Base-by-base conservation (phyloP, 2,797 vertebrate species). In the Valencia hispanica region DNA sequence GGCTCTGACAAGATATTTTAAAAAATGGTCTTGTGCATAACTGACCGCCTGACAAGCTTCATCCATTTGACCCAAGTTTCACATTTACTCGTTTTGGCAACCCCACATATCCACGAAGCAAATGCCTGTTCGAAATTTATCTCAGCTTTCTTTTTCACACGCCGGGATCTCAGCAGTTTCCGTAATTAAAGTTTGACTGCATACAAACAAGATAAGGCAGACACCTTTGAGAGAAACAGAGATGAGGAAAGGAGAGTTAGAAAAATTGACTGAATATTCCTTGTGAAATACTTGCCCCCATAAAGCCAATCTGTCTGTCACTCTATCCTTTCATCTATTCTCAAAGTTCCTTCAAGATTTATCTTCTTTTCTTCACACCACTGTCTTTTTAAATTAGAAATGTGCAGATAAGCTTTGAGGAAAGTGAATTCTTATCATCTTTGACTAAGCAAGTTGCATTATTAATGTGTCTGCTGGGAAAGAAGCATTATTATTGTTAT, bases 381-480 rank as follows among this genome's bases (percentile, higher is more conserved):
- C 76, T 78, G 59, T 80, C 55, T 86, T 91, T 66, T 82, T 78
- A 88, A 88, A 87, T 91, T 81, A 81, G 66, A 84, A 57, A 36
- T 51, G 36, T 71, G 50, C 68, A 72, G 73, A 87, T 81, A 89
- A 86, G 73, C 55, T 68, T 34, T 18, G 57, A 73, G 50, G 77
- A 78, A 84, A 79, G 68, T 63, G 17, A 87, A 83, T 85, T 80
- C 55, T 50, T 68, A 79, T 73, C 70, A 74, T 32, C 74, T 72
- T 47, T 86, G 78, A 87, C 82, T 88, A 70, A 80, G 73, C 65
- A 79, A 82, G 80, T 83, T 65, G 69, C 78, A 83, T 89, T 82
- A 85, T 90, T 87, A 76, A 85, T 74, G 36, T 48, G 39, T 68
- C 70, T 63, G 41, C 5, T 51, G 32, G 51, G 69, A 81, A 63